Percentiles rank a stretch among this genome's conserved stretches.
These are phyloP conservation scores for Cepaea hortensis DNA, from an alignment of 2,888 invertebrate genomes.

Conservation along the genomic window DNA sequence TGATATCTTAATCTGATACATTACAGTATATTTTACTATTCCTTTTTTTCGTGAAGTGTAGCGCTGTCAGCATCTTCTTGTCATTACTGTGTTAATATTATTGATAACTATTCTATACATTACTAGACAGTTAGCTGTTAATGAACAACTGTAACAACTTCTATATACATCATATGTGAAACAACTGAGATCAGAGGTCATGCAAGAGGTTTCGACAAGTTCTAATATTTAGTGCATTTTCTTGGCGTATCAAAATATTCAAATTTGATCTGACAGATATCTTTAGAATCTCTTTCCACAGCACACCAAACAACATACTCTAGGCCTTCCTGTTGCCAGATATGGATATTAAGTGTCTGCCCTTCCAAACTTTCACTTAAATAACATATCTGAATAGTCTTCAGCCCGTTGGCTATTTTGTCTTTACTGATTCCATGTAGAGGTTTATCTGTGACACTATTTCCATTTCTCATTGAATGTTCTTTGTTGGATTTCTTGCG, in stretches of 20 bases:
- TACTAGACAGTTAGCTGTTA: too few species aligned
- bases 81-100: too few species aligned
- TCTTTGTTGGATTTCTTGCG: not conserved
- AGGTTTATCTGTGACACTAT: not conserved
- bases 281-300: constrained; percentile 42
- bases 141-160: too few species aligned
- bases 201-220: not conserved
- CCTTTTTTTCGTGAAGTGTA: too few species aligned
- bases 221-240: not conserved
- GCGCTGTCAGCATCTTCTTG: too few species aligned
- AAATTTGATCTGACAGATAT: constrained; percentile 49
- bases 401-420: constrained; percentile 58
- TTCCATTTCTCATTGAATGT: not conserved
- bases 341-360: constrained; percentile 60
- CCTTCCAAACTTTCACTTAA: constrained; percentile 67
- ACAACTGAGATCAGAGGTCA: not conserved
- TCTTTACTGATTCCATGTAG: constrained; percentile 48
- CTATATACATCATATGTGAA: too few species aligned
- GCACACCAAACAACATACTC: constrained; percentile 46
- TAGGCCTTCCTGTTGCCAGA: constrained; percentile 57
- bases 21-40: too few species aligned
- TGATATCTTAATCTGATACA: too few species aligned
- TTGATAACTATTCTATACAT: too few species aligned
- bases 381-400: constrained; percentile 63
- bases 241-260: constrained; percentile 40